These are phyloP conservation scores for Scortum barcoo DNA, from an alignment of 2,113 vertebrate species.

Conservation along the genomic window DNA sequence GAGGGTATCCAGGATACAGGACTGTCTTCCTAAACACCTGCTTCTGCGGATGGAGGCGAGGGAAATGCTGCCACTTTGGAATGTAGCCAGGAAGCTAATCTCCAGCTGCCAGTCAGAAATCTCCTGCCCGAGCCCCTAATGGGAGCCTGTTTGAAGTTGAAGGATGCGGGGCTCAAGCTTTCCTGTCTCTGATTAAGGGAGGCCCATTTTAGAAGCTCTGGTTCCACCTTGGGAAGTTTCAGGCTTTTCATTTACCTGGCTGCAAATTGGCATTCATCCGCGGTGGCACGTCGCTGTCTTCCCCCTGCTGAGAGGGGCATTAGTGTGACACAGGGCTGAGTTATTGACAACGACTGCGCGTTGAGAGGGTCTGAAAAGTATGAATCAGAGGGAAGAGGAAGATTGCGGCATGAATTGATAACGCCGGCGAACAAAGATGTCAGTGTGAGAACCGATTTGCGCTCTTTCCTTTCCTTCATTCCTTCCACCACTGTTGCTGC, in stretches of 20 bases:
- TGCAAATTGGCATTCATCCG: constrained; percentile 10
- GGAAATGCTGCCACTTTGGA: constrained; percentile 36
- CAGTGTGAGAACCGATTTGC: constrained; percentile 8
- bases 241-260: constrained; percentile 33
- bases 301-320: constrained; percentile 6
- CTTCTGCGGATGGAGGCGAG: not conserved
- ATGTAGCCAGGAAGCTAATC: constrained; percentile 55
- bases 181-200: constrained; percentile 30
- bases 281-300: constrained; percentile 11
- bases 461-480: constrained; percentile 19
- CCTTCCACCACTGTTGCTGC: constrained; percentile 6
- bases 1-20: not conserved
- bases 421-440: constrained; percentile 35
- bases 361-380: constrained; percentile 4
- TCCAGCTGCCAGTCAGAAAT: constrained; percentile 38
- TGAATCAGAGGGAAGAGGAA: not conserved
- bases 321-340: not conserved
- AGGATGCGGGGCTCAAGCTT: constrained; percentile 24
- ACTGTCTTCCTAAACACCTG: constrained; percentile 46
- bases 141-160: constrained; percentile 49
- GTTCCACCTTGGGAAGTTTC: constrained; percentile 10
- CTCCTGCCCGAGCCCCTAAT: constrained; percentile 46
- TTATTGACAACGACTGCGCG: not conserved
- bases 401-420: not conserved
- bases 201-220: constrained; percentile 43